Conservation (phyloP, 2,797 vertebrate genomes). For the Gambelia wislizenii region DNA sequence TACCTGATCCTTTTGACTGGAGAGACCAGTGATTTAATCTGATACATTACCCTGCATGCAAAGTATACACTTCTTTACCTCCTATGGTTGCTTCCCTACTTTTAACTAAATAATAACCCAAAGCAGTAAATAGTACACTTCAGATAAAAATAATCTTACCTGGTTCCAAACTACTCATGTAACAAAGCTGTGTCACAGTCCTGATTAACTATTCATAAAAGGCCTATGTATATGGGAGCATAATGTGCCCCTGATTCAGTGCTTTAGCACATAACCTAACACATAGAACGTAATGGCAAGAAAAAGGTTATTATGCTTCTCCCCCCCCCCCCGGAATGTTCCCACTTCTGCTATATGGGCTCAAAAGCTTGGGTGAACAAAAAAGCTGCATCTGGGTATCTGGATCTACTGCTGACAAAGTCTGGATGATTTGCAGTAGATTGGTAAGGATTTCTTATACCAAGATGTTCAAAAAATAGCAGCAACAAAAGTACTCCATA, state of each 20-base stretch:
- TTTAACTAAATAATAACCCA: not conserved
- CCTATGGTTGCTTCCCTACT: not conserved
- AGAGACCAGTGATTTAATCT: too few relatives aligned
- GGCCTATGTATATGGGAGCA: not conserved
- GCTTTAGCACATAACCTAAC: too few relatives aligned
- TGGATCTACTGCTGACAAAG: not conserved
- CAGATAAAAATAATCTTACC: not conserved
- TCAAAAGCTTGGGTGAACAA: not conserved
- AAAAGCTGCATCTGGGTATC: not conserved
- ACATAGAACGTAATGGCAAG: too few relatives aligned
- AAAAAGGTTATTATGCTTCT: not conserved
- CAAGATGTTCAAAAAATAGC: too few relatives aligned
- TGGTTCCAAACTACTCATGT: conserved; percentile 33
- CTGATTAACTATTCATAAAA: too few relatives aligned
- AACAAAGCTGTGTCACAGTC: too few relatives aligned
- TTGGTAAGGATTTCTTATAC: not conserved
- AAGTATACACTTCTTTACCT: too few relatives aligned
- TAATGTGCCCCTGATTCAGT: not conserved
- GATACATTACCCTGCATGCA: too few relatives aligned
- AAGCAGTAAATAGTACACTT: conserved; percentile 48
- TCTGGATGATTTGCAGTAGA: not conserved
- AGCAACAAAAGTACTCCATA: too few relatives aligned
- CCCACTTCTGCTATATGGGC: not conserved
- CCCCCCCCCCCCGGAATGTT: not conserved
- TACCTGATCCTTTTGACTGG: too few relatives aligned